Conservation (phyloP, 2,797 vertebrate species). For the Poecilia velifera region DNA sequence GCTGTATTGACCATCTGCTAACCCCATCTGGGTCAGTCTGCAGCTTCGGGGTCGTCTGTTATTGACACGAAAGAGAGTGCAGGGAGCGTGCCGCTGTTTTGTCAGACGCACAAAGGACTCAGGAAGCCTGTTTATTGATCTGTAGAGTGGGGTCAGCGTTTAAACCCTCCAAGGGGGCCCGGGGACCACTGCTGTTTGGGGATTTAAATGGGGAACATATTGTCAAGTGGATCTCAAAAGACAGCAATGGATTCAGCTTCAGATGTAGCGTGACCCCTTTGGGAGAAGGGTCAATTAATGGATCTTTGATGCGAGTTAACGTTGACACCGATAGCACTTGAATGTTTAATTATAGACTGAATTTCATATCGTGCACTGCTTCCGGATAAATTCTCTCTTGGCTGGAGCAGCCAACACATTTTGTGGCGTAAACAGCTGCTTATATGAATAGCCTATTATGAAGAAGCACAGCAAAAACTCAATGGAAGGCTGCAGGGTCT, state of each 20-base stretch:
- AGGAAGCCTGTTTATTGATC: constrained; percentile 63
- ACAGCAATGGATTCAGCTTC: constrained; percentile 44
- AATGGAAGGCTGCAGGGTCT: neutral
- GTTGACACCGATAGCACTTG: constrained; percentile 6
- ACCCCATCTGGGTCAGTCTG: constrained; percentile 56
- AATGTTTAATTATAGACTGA: constrained; percentile 5
- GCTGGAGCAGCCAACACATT: constrained; percentile 3
- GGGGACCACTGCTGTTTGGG: constrained; percentile 23
- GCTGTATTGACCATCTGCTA: constrained; percentile 57
- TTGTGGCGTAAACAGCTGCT: neutral
- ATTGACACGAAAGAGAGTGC: constrained; percentile 48
- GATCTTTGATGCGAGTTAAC: neutral
- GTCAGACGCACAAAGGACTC: constrained; percentile 42
- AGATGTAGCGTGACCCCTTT: constrained; percentile 18
- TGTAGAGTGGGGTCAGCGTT: constrained; percentile 16
- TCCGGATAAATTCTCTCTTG: constrained; percentile 10
- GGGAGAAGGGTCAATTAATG: constrained; percentile 14
- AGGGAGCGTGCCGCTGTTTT: constrained; percentile 33
- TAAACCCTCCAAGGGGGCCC: constrained; percentile 21
- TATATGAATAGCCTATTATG: neutral
- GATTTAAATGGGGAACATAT: constrained; percentile 46
- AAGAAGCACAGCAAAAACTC: neutral
- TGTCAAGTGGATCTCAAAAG: constrained; percentile 41
- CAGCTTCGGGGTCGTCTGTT: constrained; percentile 26
- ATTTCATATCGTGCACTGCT: neutral